Evolutionary conservation across 2,888 invertebrate species (phyloP).

Genomic region (Scaeva pyrastri): DNA sequence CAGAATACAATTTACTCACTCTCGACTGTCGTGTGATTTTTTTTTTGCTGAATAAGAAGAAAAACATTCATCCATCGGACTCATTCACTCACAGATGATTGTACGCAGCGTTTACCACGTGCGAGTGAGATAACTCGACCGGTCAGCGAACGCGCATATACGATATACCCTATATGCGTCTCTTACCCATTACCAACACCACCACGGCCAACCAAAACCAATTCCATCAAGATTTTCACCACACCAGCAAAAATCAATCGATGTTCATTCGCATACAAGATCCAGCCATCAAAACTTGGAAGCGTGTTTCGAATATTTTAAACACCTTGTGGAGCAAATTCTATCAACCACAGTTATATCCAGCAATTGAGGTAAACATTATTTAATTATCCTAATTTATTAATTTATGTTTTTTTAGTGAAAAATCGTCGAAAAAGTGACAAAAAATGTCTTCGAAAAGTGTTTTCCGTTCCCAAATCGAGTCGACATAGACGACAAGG

Average conservation of each 20-base stretch:
- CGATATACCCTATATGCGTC: constrained; percentile 1
- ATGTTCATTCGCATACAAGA: constrained; percentile 85
- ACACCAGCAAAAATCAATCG: constrained; percentile 77
- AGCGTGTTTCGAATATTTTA: constrained; percentile 87
- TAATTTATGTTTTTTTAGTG: constrained; percentile 33
- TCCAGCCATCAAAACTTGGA: constrained; percentile 89
- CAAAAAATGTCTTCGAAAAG: neutral
- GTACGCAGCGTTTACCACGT: constrained; percentile 24
- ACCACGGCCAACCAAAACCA: constrained; percentile 47
- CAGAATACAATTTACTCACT: neutral
- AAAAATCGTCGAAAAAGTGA: constrained; percentile 27
- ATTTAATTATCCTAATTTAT: neutral
- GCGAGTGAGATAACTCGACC: constrained; percentile 58
- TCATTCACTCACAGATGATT: constrained; percentile 54
- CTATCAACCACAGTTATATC: constrained; percentile 74
- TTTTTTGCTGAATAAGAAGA: constrained; percentile 33
- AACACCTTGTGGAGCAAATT: constrained; percentile 87
- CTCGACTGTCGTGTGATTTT: neutral
- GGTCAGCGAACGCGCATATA: neutral
- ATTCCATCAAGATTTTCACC: constrained; percentile 56
- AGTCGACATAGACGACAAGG: too few relatives aligned
- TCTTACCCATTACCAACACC: constrained; percentile 37
- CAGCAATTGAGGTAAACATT: constrained; percentile 81
- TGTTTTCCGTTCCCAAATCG: constrained; percentile 14
- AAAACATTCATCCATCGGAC: constrained; percentile 16